Conservation (phyloP, 2,797 vertebrate genomes). For the Syncerus caffer region DNA sequence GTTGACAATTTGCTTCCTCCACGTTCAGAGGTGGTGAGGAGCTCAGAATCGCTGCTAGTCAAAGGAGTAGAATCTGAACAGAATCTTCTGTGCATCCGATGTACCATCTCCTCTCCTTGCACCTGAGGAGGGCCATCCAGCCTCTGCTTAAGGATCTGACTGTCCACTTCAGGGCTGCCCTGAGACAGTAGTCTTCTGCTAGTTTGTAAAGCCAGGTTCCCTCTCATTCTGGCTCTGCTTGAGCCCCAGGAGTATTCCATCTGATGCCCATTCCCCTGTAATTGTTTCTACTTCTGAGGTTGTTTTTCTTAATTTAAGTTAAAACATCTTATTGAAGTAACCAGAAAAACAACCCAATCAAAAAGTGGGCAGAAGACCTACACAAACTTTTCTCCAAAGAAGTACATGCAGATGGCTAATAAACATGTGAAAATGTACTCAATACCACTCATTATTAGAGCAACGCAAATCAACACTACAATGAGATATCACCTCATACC, state of each 20-base stretch:
- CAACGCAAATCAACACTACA: background rate
- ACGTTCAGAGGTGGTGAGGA: background rate
- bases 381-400: background rate
- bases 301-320: background rate
- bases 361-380: background rate
- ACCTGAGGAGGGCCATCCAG: background rate
- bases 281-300: background rate
- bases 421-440: background rate
- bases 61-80: background rate
- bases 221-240: no score
- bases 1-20: accelerated
- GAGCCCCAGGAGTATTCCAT: background rate
- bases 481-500: background rate
- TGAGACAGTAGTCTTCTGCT: background rate
- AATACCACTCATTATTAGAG: background rate
- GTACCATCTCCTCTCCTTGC: accelerated
- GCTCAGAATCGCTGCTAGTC: background rate
- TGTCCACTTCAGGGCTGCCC: background rate
- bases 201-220: background rate
- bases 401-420: background rate
- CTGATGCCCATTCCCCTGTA: background rate
- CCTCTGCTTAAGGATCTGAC: background rate
- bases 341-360: background rate
- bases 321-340: background rate
- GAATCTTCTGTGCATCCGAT: accelerated